phyloP scores from a whole-genome alignment of 2,888 invertebrate species.

The Agrotis segetum region DNA sequence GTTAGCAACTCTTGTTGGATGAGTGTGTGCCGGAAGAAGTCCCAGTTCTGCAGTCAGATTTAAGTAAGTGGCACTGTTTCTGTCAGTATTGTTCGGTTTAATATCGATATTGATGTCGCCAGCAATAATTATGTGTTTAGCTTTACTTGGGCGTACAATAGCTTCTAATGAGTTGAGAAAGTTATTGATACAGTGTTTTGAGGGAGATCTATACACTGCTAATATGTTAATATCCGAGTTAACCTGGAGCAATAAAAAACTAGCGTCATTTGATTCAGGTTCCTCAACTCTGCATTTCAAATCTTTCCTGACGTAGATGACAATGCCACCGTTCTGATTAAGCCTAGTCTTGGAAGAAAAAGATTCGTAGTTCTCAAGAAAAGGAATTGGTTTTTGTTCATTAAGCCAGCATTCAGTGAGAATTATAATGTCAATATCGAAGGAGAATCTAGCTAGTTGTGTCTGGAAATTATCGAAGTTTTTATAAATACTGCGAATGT shows the following conservation, averaged over 20 bases:
- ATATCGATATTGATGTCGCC: too few relatives aligned
- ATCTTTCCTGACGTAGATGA: too few relatives aligned
- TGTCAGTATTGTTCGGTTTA: not conserved
- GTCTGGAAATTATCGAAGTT: not conserved
- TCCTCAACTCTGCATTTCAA: too few relatives aligned
- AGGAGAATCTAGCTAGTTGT: not conserved
- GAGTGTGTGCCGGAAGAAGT: too few relatives aligned
- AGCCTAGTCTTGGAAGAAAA: not conserved
- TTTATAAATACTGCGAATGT: not conserved
- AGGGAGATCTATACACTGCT: not conserved
- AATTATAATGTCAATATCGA: not conserved
- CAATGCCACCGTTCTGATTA: too few relatives aligned
- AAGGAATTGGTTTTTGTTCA: not conserved
- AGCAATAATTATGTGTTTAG: not conserved
- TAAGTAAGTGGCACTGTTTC: not conserved
- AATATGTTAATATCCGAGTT: too few relatives aligned
- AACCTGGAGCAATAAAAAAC: too few relatives aligned
- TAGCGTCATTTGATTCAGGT: too few relatives aligned
- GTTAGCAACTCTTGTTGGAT: too few relatives aligned
- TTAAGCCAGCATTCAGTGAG: not conserved
- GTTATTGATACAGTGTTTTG: not conserved
- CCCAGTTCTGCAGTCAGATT: too few relatives aligned
- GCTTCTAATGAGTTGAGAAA: not conserved
- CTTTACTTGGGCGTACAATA: not conserved
- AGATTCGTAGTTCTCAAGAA: not conserved